These are phyloP conservation scores for Syritta pipiens DNA, from an alignment of 2,888 invertebrate genomes.

Conservation along the genomic window DNA sequence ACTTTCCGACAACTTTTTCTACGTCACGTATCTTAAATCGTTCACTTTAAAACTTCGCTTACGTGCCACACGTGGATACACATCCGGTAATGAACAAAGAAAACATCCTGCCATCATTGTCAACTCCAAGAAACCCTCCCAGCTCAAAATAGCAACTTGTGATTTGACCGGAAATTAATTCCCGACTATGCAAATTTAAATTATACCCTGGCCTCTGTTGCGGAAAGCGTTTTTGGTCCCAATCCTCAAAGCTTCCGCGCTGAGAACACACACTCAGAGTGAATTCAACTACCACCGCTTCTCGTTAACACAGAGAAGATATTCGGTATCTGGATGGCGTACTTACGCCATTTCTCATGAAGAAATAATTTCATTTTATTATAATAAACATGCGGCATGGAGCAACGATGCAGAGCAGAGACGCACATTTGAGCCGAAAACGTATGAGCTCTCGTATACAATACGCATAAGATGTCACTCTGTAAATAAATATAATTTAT, in stretches of 20 bases:
- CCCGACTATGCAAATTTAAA: constrained; percentile 30
- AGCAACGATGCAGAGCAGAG: background rate
- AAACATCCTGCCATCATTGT: no score
- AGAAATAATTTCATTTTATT: constrained; percentile 45
- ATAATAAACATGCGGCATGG: constrained; percentile 35
- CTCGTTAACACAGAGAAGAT: background rate
- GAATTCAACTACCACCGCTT: constrained; percentile 7
- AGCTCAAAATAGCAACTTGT: no score
- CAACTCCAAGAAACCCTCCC: no score
- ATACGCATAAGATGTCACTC: constrained; percentile 45
- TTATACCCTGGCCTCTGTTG: background rate
- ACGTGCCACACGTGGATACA: no score
- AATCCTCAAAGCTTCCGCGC: background rate
- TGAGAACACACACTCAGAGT: constrained; percentile 25
- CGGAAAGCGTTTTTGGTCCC: background rate
- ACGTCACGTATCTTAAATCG: no score
- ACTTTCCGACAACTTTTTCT: no score
- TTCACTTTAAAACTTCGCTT: no score
- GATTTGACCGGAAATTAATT: constrained; percentile 63
- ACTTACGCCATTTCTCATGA: constrained; percentile 51
- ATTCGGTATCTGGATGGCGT: constrained; percentile 36
- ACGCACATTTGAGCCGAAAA: constrained; percentile 25
- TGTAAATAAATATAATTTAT: constrained; percentile 57
- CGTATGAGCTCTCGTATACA: background rate
- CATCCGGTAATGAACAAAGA: no score